Conservation (phyloP, 37 sponge, comb jelly and placozoan species). For the Dysidea cf. avara region DNA sequence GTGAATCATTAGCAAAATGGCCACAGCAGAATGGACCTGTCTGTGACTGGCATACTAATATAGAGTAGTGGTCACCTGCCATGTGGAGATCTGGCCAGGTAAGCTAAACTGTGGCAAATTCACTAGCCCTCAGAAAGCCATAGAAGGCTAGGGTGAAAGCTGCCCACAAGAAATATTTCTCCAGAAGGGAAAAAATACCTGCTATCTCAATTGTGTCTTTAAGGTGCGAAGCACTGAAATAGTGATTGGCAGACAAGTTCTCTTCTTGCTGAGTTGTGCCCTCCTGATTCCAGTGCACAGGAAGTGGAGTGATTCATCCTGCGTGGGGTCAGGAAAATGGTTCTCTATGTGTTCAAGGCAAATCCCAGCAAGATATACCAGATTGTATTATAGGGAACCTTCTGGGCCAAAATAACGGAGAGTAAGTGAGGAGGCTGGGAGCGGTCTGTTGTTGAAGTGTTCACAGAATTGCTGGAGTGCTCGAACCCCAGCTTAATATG, state of each 20-base stretch:
- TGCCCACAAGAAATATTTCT: not conserved
- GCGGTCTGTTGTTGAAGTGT: not conserved
- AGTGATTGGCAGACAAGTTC: constrained; percentile 10
- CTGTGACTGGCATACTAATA: too few species aligned
- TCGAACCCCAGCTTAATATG: not conserved
- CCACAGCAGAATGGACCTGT: too few species aligned
- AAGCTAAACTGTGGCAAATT: not conserved
- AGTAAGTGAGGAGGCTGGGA: constrained; percentile 25
- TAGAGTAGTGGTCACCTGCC: too few species aligned
- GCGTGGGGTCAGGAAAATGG: constrained; percentile 6
- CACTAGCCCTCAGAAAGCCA: constrained; percentile 23
- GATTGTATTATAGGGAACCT: not conserved
- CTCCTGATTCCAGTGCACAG: constrained; percentile 4
- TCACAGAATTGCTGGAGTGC: constrained; percentile 12
- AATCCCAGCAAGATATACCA: too few species aligned
- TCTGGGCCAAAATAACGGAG: not conserved
- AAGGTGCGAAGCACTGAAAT: too few species aligned
- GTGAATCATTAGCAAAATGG: too few species aligned
- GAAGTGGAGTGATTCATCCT: not conserved
- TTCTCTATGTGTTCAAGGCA: constrained; percentile 11
- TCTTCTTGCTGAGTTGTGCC: not conserved
- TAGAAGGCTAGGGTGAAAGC: constrained; percentile 14
- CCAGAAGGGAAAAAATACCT: too few species aligned
- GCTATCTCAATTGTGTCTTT: too few species aligned
- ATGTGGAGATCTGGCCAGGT: not conserved